A percentile compares a stretch with the other conserved stretches of the same genome.
Conservation (phyloP, 2,113 vertebrate genomes). For the Neodon shergylaensis region DNA sequence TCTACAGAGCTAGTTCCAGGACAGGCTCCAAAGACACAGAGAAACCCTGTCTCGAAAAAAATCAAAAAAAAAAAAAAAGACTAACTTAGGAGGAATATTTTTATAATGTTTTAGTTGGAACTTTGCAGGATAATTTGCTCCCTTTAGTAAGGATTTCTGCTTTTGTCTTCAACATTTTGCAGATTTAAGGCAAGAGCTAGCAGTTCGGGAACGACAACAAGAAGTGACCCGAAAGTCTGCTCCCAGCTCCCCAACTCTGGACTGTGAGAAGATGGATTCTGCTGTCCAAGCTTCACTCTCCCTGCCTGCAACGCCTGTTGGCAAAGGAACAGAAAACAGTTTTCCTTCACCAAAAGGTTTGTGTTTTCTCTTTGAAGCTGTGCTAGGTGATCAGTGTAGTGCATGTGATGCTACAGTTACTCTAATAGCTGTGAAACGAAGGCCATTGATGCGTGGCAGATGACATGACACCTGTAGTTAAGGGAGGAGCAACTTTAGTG, state of each 20-base stretch:
- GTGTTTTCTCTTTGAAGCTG: background rate
- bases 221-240: conserved; percentile 95
- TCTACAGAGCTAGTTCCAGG: too few relatives aligned
- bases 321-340: conserved; percentile 91
- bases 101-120: background rate
- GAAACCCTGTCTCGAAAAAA: too few relatives aligned
- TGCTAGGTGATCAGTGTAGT: background rate
- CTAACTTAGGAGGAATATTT: conserved; percentile 6
- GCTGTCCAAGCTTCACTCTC: conserved; percentile 96
- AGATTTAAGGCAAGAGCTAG: conserved; percentile 97
- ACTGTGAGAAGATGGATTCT: conserved; percentile 96
- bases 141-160: conserved; percentile 8
- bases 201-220: conserved; percentile 95
- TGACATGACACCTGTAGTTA: background rate
- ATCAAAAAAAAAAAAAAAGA: too few relatives aligned
- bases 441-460: background rate
- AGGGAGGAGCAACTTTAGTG: background rate
- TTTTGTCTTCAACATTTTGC: conserved; percentile 62
- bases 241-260: conserved; percentile 95
- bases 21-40: too few relatives aligned
- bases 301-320: conserved; percentile 95
- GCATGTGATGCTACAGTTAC: background rate
- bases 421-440: background rate
- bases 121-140: conserved; percentile 32
- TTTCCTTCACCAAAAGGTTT: conserved; percentile 94